A percentile compares a stretch with the other conserved stretches of the same genome.
These are phyloP conservation scores for Trachythela sp. DNA, from an alignment of 64 coral and sea anemone genomes.

Conservation along the genomic window DNA sequence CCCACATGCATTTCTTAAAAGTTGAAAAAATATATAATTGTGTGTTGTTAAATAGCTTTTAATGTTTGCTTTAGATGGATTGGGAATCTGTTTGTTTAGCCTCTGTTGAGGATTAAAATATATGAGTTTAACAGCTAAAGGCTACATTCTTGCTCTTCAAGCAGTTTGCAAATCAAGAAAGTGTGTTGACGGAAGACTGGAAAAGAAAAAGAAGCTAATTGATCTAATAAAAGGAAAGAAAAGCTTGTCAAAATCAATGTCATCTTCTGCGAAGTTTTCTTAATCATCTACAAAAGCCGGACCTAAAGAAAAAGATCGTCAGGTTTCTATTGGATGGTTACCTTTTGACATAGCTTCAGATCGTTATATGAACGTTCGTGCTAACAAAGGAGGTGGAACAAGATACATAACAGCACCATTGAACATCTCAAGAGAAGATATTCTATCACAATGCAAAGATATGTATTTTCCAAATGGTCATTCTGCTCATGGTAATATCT, in stretches of 20 bases:
- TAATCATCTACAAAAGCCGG: neutral
- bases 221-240: slow-evolving; percentile 52
- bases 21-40: neutral
- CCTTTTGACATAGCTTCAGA: slow-evolving; percentile 21
- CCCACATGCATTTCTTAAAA: too few species aligned
- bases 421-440: neutral
- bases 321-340: slow-evolving; percentile 52
- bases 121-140: slow-evolving; percentile 55
- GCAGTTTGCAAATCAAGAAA: slow-evolving; percentile 35
- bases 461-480: slow-evolving; percentile 31
- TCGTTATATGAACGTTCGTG: slow-evolving; percentile 42
- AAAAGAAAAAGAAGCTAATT: slow-evolving; percentile 54
- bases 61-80: slow-evolving; percentile 36
- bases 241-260: slow-evolving; percentile 26
- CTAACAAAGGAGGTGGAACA: slow-evolving; percentile 46
- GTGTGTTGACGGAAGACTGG: neutral
- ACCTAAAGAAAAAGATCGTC: slow-evolving; percentile 23
- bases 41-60: neutral
- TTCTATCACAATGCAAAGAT: slow-evolving; percentile 40
- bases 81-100: slow-evolving; percentile 38
- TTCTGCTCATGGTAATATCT: slow-evolving; percentile 28
- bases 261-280: neutral
- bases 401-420: slow-evolving; percentile 3
- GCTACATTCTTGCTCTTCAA: slow-evolving; percentile 55
- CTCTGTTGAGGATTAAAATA: slow-evolving; percentile 21